Evolutionary conservation across 1,140 invertebrate species (phyloP).

Genomic region (Zaprionus tsacasi): DNA sequence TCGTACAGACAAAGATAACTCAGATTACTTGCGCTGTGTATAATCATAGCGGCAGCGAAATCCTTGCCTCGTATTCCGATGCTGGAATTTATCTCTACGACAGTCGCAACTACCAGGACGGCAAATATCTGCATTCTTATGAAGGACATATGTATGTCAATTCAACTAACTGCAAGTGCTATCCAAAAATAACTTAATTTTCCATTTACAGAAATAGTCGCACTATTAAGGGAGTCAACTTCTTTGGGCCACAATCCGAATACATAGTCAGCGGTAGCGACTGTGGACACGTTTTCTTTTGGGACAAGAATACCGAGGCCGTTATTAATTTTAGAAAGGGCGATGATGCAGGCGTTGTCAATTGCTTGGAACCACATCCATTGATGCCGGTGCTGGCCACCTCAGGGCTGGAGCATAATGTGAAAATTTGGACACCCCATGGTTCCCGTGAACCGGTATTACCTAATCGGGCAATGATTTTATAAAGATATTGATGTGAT

Average conservation of each 20-base stretch:
- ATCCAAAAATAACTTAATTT: neutral
- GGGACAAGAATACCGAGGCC: constrained; percentile 95
- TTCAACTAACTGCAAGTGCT: neutral
- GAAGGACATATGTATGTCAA: constrained; percentile 87
- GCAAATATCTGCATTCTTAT: constrained; percentile 90
- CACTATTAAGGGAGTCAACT: constrained; percentile 97
- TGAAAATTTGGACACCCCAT: constrained; percentile 96
- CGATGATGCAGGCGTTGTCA: constrained; percentile 95
- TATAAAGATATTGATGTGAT: neutral
- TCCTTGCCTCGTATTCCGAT: constrained; percentile 96
- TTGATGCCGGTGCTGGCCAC: constrained; percentile 94
- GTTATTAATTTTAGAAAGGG: constrained; percentile 95
- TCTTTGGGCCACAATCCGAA: constrained; percentile 95
- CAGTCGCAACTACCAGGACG: constrained; percentile 85
- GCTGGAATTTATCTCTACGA: constrained; percentile 97
- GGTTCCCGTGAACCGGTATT: constrained; percentile 84
- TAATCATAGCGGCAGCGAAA: constrained; percentile 95
- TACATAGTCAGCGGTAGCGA: constrained; percentile 97
- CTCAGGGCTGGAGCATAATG: constrained; percentile 92
- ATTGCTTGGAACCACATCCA: constrained; percentile 96
- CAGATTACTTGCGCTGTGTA: constrained; percentile 95
- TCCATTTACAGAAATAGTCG: constrained; percentile 86
- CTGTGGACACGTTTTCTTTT: constrained; percentile 97
- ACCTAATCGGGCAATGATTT: neutral
- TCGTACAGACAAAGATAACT: constrained; percentile 34